These are phyloP conservation scores for Stomatorhinus ivindoensis DNA, from an alignment of 2,113 vertebrate genomes.

Conservation along the genomic window DNA sequence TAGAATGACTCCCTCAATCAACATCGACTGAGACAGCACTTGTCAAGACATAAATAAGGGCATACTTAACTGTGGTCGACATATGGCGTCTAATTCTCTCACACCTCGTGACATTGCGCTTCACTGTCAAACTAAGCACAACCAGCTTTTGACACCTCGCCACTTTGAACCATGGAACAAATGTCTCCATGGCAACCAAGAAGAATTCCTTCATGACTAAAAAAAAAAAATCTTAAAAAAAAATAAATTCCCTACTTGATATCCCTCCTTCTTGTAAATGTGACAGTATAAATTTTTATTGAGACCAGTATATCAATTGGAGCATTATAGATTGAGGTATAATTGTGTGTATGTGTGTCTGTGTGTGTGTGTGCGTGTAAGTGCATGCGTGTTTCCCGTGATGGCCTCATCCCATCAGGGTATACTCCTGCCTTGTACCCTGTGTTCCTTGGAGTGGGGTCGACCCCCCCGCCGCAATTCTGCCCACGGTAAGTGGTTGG, in stretches of 20 bases:
- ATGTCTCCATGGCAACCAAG: neutral
- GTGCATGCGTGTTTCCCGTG: neutral
- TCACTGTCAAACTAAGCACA: neutral
- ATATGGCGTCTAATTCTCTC: neutral
- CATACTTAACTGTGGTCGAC: neutral
- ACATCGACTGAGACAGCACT: neutral
- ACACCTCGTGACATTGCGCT: neutral
- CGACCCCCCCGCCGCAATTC: neutral
- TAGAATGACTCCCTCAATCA: neutral
- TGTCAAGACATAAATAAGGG: neutral
- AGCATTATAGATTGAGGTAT: neutral
- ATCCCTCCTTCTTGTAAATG: neutral
- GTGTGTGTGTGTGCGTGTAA: neutral
- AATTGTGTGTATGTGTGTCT: neutral
- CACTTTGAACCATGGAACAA: neutral
- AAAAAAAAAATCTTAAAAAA: neutral
- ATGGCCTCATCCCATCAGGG: neutral
- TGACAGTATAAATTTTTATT: neutral
- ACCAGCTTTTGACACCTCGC: neutral
- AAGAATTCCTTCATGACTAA: neutral
- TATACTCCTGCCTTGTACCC: neutral
- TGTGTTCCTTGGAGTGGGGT: neutral
- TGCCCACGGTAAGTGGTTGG: neutral
- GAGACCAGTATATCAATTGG: neutral
- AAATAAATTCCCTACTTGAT: neutral